A percentile compares a stretch with the other conserved stretches of the same genome.
These are phyloP conservation scores for Indicator indicator DNA, from an alignment of 2,113 vertebrate species.

Conservation along the genomic window DNA sequence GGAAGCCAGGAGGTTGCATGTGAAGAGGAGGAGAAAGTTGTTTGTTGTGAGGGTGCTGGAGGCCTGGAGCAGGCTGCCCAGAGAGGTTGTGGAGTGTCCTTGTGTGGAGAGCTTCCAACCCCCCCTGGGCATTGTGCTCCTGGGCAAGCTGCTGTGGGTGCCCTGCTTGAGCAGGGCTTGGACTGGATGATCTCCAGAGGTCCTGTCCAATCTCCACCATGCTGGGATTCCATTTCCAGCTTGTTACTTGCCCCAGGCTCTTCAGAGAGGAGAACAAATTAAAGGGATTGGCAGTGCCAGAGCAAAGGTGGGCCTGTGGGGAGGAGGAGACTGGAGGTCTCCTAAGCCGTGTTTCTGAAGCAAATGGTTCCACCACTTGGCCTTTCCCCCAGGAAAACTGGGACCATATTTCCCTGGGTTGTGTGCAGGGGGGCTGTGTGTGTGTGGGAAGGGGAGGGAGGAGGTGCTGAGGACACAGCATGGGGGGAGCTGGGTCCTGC, in stretches of 20 bases:
- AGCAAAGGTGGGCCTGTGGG: fast-evolving
- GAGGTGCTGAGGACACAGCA: fast-evolving
- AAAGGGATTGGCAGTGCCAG: background rate
- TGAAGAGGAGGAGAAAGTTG: too few relatives aligned
- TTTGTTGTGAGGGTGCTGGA: too few relatives aligned
- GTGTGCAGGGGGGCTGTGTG: fast-evolving
- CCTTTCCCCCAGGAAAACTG: background rate
- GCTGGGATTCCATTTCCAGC: background rate
- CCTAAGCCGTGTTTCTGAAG: background rate
- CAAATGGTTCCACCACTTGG: background rate
- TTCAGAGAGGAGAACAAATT: background rate
- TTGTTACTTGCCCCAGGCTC: background rate
- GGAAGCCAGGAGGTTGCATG: too few relatives aligned
- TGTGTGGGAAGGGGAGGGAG: background rate
- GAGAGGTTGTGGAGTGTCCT: too few relatives aligned
- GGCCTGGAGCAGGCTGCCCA: too few relatives aligned
- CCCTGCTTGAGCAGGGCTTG: too few relatives aligned
- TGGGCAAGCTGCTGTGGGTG: too few relatives aligned
- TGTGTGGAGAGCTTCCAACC: too few relatives aligned
- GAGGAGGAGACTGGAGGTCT: background rate
- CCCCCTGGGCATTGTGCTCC: too few relatives aligned
- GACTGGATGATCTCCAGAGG: background rate
- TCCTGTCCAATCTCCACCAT: background rate
- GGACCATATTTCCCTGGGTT: background rate
- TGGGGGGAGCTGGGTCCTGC: background rate